Evolutionary conservation across 2,888 invertebrate species (phyloP), one percentile per base, ranked within the genome.

Genomic region (Xiphydria camelus): DNA sequence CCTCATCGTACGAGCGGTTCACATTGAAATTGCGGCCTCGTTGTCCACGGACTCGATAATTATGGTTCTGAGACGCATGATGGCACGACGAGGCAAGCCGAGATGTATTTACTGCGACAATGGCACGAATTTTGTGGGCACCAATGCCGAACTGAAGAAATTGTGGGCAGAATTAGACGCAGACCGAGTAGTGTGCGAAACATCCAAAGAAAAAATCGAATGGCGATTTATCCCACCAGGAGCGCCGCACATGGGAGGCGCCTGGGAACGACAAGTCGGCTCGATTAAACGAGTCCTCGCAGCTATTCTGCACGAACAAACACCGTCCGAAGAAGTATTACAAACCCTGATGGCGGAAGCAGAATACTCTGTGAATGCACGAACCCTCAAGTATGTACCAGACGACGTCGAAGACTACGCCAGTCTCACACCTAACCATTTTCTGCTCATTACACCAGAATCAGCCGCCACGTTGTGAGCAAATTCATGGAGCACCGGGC

Each of bases 391-490:
- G 1, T 57, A 62, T 42, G 62, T 64, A 0, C 56, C 62, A 1
- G 49, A 54, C 7, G 58, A 63, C 4, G 50, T 49, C 1, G 38
- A 43, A 2, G 59, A 63, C 7, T 47, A 56, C 10, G 63, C 66
- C 37, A 56, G 60, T 0, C 36, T 65, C 5, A 68, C 68, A 0
- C 66, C 64, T 1, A 68, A 70, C 22, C 64, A 68, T 49, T 62
- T 67, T 32, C 40, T 68, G 31, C n/a, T n/a, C n/a, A n/a, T n/a
- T n/a, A n/a, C n/a, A n/a, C n/a, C n/a, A n/a, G n/a, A n/a, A n/a
- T n/a, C n/a, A n/a, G n/a, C n/a, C n/a, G n/a, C n/a, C n/a, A n/a
- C n/a, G n/a, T n/a, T n/a, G n/a, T n/a, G n/a, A n/a, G n/a, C n/a
- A n/a, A n/a, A n/a, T n/a, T n/a, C n/a, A n/a, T n/a, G n/a, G n/a